Conservation (phyloP, 2,888 invertebrate genomes). For the Anarsia innoxiella region DNA sequence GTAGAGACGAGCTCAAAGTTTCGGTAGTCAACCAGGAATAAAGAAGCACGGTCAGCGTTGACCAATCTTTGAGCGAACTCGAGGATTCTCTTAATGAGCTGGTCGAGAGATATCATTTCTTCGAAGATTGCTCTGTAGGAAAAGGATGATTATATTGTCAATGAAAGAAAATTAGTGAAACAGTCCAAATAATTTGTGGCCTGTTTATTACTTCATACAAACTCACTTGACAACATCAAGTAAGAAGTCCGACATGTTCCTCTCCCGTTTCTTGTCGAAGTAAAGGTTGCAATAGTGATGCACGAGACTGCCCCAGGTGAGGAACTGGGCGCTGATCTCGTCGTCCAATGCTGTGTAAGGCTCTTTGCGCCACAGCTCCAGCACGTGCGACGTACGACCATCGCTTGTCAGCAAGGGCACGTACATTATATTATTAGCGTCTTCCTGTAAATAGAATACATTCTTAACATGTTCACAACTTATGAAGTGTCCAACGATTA, state of each 20-base stretch:
- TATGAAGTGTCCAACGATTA: no score
- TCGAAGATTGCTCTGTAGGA: constrained; percentile 86
- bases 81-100: constrained; percentile 87
- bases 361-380: constrained; percentile 79
- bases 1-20: constrained; percentile 86
- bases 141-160: background rate
- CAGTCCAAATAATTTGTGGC: background rate
- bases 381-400: constrained; percentile 78
- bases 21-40: constrained; percentile 85
- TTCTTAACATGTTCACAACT: no score
- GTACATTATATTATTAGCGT: constrained; percentile 60
- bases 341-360: constrained; percentile 80
- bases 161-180: background rate
- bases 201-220: constrained; percentile 17
- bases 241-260: constrained; percentile 84
- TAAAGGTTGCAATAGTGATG: constrained; percentile 82
- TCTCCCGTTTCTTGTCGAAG: constrained; percentile 80
- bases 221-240: constrained; percentile 86
- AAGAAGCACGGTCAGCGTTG: constrained; percentile 87
- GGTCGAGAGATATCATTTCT: constrained; percentile 90
- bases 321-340: constrained; percentile 78
- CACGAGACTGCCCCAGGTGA: constrained; percentile 82
- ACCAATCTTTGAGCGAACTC: constrained; percentile 88
- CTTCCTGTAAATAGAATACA: background rate
- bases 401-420: constrained; percentile 79